Conservation (phyloP, 2,797 vertebrate genomes). For the Gymnopithys bicolor region DNA sequence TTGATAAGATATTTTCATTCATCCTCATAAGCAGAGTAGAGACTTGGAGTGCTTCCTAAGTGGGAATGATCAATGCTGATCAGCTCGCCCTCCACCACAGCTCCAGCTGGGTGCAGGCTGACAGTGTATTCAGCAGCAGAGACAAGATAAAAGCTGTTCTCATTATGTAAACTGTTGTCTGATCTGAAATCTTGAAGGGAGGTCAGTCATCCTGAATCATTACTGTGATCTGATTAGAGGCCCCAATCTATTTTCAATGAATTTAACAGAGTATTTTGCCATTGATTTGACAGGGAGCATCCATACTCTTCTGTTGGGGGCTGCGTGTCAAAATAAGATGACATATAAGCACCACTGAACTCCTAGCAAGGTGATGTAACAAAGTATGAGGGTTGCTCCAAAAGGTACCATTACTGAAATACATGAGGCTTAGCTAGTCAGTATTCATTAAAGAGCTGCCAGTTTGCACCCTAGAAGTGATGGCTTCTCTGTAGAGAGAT, state of each 20-base stretch:
- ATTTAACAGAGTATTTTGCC: slow-evolving; percentile 1
- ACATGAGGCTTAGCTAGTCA: neutral
- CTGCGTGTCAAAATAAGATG: neutral
- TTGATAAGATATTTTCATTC: slow-evolving; percentile 15
- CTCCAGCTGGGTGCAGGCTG: neutral
- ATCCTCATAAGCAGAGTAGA: neutral
- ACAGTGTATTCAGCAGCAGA: neutral
- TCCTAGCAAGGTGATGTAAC: neutral
- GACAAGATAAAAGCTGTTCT: neutral
- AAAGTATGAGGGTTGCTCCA: neutral
- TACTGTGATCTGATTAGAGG: slow-evolving; percentile 8
- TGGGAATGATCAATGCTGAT: neutral
- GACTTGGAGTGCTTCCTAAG: neutral
- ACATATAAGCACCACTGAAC: neutral
- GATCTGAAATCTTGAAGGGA: neutral
- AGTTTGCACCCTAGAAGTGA: neutral
- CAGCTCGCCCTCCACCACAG: neutral
- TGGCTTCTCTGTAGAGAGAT: neutral
- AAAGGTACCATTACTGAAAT: neutral
- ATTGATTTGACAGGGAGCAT: neutral
- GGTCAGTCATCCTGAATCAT: neutral
- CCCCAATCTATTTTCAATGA: neutral
- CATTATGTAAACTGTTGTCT: neutral
- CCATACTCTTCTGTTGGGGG: neutral
- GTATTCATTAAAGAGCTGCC: neutral